These are phyloP conservation scores for Hedychridium roseum DNA, from an alignment of 2,888 invertebrate genomes.

Conservation along the genomic window DNA sequence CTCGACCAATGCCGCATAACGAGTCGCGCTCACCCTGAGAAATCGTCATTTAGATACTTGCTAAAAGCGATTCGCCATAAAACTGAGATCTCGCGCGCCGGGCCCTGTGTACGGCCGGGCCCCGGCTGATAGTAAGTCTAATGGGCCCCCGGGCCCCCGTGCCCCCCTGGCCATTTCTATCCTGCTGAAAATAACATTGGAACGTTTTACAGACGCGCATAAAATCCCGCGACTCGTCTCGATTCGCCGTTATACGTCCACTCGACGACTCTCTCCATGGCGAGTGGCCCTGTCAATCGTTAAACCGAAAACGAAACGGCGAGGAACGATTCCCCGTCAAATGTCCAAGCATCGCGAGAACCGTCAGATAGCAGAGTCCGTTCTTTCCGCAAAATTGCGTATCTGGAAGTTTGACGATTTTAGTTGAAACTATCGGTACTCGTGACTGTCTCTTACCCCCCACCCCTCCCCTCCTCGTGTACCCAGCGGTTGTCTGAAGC, in stretches of 20 bases:
- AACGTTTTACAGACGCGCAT: conserved; percentile 33
- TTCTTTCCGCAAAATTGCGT: too few relatives aligned
- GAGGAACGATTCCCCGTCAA: too few relatives aligned
- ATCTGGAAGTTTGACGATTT: too few relatives aligned
- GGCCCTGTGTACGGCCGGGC: background rate
- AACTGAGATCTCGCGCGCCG: conserved; percentile 43
- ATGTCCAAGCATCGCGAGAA: too few relatives aligned
- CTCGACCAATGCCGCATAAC: conserved; percentile 18
- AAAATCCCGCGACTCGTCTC: conserved; percentile 24
- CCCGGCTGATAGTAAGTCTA: conserved; percentile 47
- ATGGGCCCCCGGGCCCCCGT: conserved; percentile 35
- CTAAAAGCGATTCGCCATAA: conserved; percentile 61
- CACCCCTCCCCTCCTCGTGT: too few relatives aligned
- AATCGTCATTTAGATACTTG: conserved; percentile 59
- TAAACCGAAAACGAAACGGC: too few relatives aligned
- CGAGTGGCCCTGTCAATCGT: background rate
- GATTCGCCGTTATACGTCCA: conserved; percentile 18
- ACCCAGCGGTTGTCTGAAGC: too few relatives aligned
- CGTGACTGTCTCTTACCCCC: too few relatives aligned
- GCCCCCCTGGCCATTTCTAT: conserved; percentile 12
- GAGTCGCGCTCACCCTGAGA: conserved; percentile 39
- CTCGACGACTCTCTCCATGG: conserved; percentile 12
- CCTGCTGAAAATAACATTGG: conserved; percentile 23
- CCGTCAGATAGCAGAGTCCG: too few relatives aligned
- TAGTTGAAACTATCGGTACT: too few relatives aligned